Percentiles rank a stretch among this genome's conserved stretches.
Conservation (phyloP, 2,888 invertebrate species). For the Mimumesa dahlbomi region DNA sequence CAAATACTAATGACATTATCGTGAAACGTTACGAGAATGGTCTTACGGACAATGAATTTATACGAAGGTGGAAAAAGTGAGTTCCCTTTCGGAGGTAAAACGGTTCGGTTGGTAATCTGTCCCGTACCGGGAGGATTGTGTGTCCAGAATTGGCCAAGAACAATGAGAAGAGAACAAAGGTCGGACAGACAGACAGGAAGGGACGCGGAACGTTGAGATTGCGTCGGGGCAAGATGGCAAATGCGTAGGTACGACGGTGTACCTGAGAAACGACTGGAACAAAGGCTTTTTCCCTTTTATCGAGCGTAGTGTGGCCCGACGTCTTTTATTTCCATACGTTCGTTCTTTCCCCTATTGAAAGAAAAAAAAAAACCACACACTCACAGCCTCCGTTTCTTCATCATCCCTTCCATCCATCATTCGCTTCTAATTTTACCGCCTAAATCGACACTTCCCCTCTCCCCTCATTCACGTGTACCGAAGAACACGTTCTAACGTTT, state of each 20-base stretch:
- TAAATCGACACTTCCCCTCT: slow-evolving; percentile 2
- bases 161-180: slow-evolving; percentile 61
- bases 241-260: slow-evolving; percentile 41
- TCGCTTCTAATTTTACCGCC: slow-evolving; percentile 5
- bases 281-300: slow-evolving; percentile 55
- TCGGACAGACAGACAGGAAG: slow-evolving; percentile 34
- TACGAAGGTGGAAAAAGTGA: neutral
- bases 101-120: slow-evolving; percentile 36
- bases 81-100: slow-evolving; percentile 2
- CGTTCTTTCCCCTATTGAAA: slow-evolving; percentile 11
- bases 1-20: too few species aligned
- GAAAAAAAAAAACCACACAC: neutral
- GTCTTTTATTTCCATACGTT: slow-evolving; percentile 44
- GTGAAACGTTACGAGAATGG: too few species aligned
- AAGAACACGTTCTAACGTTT: neutral
- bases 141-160: slow-evolving; percentile 53
- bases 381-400: neutral
- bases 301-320: slow-evolving; percentile 18
- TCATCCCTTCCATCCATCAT: slow-evolving; percentile 16
- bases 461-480: neutral
- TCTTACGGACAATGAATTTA: neutral
- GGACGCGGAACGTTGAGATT: slow-evolving; percentile 34
- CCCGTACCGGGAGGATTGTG: slow-evolving; percentile 36
- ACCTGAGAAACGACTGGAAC: slow-evolving; percentile 45
- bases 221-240: slow-evolving; percentile 35